phyloP scores from a whole-genome alignment of 2,797 vertebrate species.

The Harpagifer antarcticus region DNA sequence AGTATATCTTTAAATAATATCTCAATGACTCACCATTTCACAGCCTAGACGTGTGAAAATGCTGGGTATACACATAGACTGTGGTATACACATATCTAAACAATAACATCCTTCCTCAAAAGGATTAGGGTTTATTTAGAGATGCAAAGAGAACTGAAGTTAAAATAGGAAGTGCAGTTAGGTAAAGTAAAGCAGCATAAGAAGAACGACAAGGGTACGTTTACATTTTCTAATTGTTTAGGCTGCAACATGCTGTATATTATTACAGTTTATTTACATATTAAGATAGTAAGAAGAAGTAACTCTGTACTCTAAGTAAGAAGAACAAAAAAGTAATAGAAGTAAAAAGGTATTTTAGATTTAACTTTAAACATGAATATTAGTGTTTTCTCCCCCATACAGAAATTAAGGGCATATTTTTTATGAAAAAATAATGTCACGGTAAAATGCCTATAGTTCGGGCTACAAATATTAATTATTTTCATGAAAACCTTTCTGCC shows the following conservation, averaged over 20 bases:
- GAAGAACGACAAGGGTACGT: conserved; percentile 11
- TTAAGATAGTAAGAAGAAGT: not conserved
- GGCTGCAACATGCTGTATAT: not conserved
- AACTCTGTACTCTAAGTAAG: not conserved
- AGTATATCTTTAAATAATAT: not conserved
- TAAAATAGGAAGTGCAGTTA: not conserved
- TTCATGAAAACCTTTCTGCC: no score
- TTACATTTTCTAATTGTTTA: not conserved
- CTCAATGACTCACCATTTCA: not conserved
- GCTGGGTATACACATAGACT: not conserved
- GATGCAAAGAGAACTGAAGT: not conserved
- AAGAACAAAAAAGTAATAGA: not conserved
- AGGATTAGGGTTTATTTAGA: not conserved
- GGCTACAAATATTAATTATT: no score
- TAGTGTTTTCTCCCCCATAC: not conserved
- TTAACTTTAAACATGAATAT: not conserved
- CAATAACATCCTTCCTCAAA: conserved; percentile 19
- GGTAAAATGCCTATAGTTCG: no score
- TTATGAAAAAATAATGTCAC: no score
- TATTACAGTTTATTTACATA: not conserved
- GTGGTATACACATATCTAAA: no score
- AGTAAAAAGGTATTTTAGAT: not conserved
- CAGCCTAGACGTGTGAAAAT: not conserved
- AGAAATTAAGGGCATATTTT: no score
- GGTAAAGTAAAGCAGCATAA: not conserved